Evolutionary conservation across 2,888 invertebrate species (phyloP).

Genomic region (Agonopterix alstromeriana): DNA sequence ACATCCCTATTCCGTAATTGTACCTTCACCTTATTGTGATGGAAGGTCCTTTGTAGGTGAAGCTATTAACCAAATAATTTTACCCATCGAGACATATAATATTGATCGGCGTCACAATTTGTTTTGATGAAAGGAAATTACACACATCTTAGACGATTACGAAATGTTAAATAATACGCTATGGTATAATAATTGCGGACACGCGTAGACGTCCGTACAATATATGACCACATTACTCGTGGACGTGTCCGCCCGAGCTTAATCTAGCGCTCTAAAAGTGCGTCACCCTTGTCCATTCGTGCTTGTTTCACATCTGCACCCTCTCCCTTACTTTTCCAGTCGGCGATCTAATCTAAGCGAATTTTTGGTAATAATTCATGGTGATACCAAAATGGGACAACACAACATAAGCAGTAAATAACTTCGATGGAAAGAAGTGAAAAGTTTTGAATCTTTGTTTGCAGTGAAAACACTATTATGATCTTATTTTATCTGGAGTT

Average conservation of each 20-base stretch:
- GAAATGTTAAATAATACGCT: slow-evolving; percentile 25
- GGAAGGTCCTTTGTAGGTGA: too few relatives aligned
- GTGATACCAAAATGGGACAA: too few relatives aligned
- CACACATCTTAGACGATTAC: slow-evolving; percentile 4
- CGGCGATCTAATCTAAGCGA: slow-evolving; percentile 14
- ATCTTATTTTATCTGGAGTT: background rate
- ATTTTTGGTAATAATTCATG: too few relatives aligned
- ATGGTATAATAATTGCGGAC: slow-evolving; percentile 60
- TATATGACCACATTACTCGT: slow-evolving; percentile 73
- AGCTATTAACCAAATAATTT: too few relatives aligned
- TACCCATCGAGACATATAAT: too few relatives aligned
- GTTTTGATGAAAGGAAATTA: slow-evolving; percentile 1
- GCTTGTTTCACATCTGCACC: slow-evolving; percentile 28
- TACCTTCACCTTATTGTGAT: too few relatives aligned
- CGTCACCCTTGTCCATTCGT: slow-evolving; percentile 60
- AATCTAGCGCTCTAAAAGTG: slow-evolving; percentile 61
- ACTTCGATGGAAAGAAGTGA: too few relatives aligned
- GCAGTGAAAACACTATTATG: too few relatives aligned
- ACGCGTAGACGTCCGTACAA: slow-evolving; percentile 60
- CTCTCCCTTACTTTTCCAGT: slow-evolving; percentile 24
- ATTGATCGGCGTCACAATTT: background rate
- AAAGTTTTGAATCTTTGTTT: too few relatives aligned
- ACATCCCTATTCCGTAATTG: too few relatives aligned
- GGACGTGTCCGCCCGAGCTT: slow-evolving; percentile 69
- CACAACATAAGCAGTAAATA: too few relatives aligned